Evolutionary conservation across 2,113 vertebrate genomes (phyloP), one percentile per base, ranked within the genome.

Genomic region (Phaetusa simplex): DNA sequence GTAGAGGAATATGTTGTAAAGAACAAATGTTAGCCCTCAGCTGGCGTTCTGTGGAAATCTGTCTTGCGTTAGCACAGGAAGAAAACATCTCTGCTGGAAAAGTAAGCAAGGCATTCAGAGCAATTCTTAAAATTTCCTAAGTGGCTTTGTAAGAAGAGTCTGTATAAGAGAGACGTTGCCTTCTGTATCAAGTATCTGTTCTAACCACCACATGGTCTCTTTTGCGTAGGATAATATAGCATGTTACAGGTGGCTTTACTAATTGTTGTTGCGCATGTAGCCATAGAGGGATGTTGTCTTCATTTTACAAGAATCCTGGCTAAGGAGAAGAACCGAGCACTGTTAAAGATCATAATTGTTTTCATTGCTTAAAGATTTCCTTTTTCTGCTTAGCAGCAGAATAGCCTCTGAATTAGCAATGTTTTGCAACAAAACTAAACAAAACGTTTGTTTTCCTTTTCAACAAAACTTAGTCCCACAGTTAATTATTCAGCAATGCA

Each of bases 21-120:
- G 82, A 92, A 8, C 58, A 88, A 88, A 72, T 91, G 64, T 71
- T 92, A 86, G 65, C 62, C 18, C 72, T 86, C 47, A 40, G 80
- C 59, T 93, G 80, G 21, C 6, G 1, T 93, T 91, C 52, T 49
- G 14, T 88, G 62, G 61, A 88, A 88, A 83, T 93, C 77, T 95
- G 94, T 74, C 69, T 93, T 95, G 64, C 0, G 7, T 95, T 95
- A 95, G 55, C 47, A 43, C 80, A 71, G 52, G 49, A 88, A 87
- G 55, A 81, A 93, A 86, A 19, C 71, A 78, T 69, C 87, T 91
- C 50, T 95, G 65, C 27, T 93, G 82, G 58, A 96, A 94, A 88
- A 88, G 80, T 47, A 92, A 95, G 67, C 56, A 64, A 91, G 80
- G 50, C 64, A 26, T 82, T 86, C 5, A 12, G 67, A 82, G 30